Percentiles rank a stretch among this genome's conserved stretches.
phyloP scores from a whole-genome alignment of 2,113 vertebrate species.

The Sialia sialis region DNA sequence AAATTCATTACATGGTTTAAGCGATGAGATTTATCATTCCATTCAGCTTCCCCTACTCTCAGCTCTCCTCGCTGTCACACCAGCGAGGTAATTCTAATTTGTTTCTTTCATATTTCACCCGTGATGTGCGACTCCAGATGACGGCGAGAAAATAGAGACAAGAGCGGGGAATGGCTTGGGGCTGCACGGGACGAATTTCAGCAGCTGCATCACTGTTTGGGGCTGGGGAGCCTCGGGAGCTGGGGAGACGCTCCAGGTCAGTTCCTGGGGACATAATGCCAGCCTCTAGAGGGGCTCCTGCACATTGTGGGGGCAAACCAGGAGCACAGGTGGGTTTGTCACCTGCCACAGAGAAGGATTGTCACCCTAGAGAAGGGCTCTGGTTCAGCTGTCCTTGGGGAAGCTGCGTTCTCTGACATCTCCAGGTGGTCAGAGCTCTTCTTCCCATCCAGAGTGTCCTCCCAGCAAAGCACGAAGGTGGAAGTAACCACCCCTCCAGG shows the following conservation, averaged over 20 bases:
- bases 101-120: constrained; percentile 35
- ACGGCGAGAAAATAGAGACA: neutral
- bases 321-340: neutral
- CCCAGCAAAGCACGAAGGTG: neutral
- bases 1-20: constrained; percentile 27
- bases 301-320: accelerated
- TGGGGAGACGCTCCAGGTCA: accelerated
- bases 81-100: constrained; percentile 16
- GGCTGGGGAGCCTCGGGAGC: neutral
- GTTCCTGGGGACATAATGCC: neutral
- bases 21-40: constrained; percentile 22
- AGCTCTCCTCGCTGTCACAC: neutral
- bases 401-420: neutral
- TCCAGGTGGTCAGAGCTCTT: neutral
- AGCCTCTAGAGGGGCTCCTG: neutral
- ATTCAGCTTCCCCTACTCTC: neutral
- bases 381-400: neutral
- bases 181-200: accelerated
- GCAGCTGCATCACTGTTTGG: neutral
- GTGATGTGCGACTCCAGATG: neutral
- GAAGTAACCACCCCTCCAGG: neutral
- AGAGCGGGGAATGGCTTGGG: neutral
- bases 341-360: neutral
- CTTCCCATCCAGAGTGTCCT: neutral
- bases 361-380: neutral